Evolutionary conservation across 2,888 invertebrate genomes (phyloP).

Genomic region (Polietes domitor): DNA sequence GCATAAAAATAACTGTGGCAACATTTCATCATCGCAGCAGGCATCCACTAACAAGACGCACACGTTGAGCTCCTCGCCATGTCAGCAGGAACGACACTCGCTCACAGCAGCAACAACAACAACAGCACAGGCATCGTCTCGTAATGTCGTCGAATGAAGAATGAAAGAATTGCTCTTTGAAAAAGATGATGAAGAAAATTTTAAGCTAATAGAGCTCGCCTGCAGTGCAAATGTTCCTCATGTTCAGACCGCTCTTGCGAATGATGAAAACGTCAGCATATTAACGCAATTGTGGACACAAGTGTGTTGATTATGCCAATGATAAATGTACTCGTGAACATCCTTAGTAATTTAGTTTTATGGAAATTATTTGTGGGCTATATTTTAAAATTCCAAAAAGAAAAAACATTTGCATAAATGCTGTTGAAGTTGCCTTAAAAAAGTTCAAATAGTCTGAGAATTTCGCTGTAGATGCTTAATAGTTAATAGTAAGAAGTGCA

Average conservation of each 20-base stretch:
- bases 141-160: too few relatives aligned
- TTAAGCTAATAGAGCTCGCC: constrained; percentile 16
- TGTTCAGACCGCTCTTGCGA: background rate
- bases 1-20: constrained; percentile 48
- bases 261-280: background rate
- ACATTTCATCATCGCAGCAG: constrained; percentile 53
- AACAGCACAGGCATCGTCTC: background rate
- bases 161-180: background rate
- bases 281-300: constrained; percentile 18
- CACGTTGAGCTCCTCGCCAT: background rate
- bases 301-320: background rate
- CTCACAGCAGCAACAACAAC: background rate
- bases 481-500: too few relatives aligned
- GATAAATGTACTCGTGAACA: constrained; percentile 13
- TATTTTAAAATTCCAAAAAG: too few relatives aligned
- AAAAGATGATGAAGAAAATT: constrained; percentile 16
- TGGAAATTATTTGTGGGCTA: background rate
- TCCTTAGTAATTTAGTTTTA: background rate
- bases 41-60: background rate
- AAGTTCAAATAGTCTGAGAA: too few relatives aligned
- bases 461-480: too few relatives aligned
- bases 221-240: background rate
- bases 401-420: too few relatives aligned
- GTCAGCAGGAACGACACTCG: constrained; percentile 8
- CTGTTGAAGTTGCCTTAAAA: too few relatives aligned